Conservation (phyloP, 2,797 vertebrate species). For the Phrynocephalus guinanensis region DNA sequence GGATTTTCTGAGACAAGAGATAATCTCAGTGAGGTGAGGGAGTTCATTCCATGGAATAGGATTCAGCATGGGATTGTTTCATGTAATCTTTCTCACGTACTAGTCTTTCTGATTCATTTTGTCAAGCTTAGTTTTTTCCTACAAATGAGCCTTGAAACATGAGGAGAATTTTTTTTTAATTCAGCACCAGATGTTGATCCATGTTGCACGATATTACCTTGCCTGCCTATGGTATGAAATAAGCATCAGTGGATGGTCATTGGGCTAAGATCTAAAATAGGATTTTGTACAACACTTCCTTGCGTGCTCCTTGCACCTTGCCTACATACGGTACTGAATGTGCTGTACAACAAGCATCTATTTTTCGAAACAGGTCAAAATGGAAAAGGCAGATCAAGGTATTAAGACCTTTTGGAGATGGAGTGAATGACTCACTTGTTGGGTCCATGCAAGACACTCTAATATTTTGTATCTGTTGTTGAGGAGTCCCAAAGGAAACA, state of each 20-base stretch:
- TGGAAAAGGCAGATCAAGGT: not conserved
- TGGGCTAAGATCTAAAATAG: not conserved
- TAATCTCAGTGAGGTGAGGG: not conserved
- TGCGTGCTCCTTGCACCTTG: not conserved
- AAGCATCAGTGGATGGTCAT: conserved; percentile 1
- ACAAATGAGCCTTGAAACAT: not conserved
- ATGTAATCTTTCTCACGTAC: not conserved
- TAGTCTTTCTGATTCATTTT: not conserved
- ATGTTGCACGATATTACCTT: not conserved
- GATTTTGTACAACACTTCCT: not conserved
- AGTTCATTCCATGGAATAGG: not conserved
- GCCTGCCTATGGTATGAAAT: not conserved
- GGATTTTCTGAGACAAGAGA: not conserved
- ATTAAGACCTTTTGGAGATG: not conserved
- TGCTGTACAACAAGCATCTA: not conserved
- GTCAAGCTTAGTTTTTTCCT: not conserved
- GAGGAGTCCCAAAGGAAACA: not conserved
- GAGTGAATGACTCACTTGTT: not conserved
- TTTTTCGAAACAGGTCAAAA: conserved; percentile 39
- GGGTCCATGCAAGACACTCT: not conserved
- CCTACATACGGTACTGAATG: not conserved
- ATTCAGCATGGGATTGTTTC: not conserved
- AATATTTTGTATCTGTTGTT: not conserved
- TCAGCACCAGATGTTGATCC: conserved; percentile 8
- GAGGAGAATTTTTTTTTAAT: not conserved